phyloP scores from a whole-genome alignment of 35 echinoderm and acorn worm species.

The Strongylocentrotus purpuratus region DNA sequence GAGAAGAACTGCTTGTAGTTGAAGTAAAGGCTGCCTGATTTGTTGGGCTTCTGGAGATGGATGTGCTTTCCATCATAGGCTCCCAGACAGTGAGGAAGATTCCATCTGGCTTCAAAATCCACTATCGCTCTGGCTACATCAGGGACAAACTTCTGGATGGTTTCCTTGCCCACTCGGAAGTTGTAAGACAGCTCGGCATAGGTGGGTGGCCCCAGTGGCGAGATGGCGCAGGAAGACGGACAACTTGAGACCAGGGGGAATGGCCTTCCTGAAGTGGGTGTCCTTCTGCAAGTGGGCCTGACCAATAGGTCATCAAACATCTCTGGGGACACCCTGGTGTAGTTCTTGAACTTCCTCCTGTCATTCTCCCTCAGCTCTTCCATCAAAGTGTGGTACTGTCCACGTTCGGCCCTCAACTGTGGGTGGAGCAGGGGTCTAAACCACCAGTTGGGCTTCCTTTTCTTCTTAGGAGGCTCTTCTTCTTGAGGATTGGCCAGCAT shows the following conservation, averaged over 20 bases:
- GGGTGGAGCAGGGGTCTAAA: constrained; percentile 21
- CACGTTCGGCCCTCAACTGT: constrained; percentile 26
- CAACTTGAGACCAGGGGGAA: constrained; percentile 14
- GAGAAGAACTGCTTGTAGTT: constrained; percentile 69
- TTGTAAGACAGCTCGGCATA: constrained; percentile 22
- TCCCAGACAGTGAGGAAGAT: constrained; percentile 67
- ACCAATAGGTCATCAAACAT: no score
- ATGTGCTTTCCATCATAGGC: constrained; percentile 82
- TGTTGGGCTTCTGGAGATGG: constrained; percentile 50
- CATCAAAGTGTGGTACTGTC: constrained; percentile 35
- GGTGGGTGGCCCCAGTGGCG: constrained; percentile 26
- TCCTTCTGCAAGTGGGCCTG: no score
- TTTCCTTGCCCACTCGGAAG: constrained; percentile 32
- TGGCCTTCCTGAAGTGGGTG: no score
- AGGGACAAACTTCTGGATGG: constrained; percentile 32
- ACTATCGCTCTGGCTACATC: not conserved
- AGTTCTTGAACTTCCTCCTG: no score
- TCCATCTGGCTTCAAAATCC: constrained; percentile 49
- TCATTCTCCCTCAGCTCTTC: no score
- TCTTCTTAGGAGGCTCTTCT: constrained; percentile 24
- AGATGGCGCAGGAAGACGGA: constrained; percentile 28
- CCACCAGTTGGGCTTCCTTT: constrained; percentile 23
- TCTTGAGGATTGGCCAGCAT: constrained; percentile 18
- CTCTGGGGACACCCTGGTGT: no score
- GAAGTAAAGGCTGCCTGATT: constrained; percentile 60